Conservation (phyloP, 2,113 vertebrate genomes). For the Pollachius pollachius region DNA sequence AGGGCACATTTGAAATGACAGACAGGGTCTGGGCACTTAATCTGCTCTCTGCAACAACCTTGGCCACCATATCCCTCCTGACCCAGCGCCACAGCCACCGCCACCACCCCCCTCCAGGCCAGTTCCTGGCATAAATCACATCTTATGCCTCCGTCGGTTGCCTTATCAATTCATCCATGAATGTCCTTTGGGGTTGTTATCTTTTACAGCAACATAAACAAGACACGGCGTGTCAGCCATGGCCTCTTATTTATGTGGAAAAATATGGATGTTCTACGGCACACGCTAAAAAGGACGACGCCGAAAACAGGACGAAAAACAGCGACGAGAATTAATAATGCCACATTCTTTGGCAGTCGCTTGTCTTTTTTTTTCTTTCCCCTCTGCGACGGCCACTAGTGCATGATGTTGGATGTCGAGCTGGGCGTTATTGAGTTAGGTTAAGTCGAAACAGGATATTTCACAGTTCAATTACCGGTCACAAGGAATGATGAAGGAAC, state of each 20-base stretch:
- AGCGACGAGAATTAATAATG: conserved; percentile 34
- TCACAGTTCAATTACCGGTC: conserved; percentile 65
- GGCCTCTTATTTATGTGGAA: conserved; percentile 49
- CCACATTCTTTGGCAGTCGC: conserved; percentile 53
- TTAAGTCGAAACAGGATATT: conserved; percentile 72
- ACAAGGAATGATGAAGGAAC: conserved; percentile 67
- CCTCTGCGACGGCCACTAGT: conserved; percentile 25
- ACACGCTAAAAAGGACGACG: background rate
- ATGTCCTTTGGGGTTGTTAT: conserved; percentile 46
- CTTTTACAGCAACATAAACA: conserved; percentile 57
- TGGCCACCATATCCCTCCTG: conserved; percentile 55
- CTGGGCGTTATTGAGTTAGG: conserved; percentile 67
- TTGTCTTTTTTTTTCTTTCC: conserved; percentile 27
- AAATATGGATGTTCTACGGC: conserved; percentile 31
- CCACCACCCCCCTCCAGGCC: conserved; percentile 37
- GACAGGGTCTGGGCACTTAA: conserved; percentile 52
- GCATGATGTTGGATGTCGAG: conserved; percentile 55
- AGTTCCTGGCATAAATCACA: conserved; percentile 59
- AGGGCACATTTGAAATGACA: conserved; percentile 9
- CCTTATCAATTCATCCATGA: conserved; percentile 55
- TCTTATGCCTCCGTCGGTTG: conserved; percentile 30
- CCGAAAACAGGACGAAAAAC: conserved; percentile 16
- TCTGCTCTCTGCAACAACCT: conserved; percentile 57
- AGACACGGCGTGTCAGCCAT: conserved; percentile 34
- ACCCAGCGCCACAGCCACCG: conserved; percentile 45